Conservation (phyloP, 2,113 vertebrate species). For the Semnopithecus entellus region DNA sequence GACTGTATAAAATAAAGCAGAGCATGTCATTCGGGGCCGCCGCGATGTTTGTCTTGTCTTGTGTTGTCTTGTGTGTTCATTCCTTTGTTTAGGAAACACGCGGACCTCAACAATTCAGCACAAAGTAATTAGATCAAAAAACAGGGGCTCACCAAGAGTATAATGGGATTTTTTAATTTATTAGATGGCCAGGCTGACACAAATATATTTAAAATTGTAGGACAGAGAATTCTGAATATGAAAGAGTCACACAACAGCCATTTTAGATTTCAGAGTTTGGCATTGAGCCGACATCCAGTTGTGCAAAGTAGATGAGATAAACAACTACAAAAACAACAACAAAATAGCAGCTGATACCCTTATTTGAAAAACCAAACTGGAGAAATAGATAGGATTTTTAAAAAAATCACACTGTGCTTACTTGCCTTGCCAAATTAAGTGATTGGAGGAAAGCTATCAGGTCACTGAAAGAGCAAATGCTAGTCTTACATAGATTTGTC, state of each 20-base stretch:
- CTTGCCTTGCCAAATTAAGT: background rate
- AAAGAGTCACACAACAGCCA: background rate
- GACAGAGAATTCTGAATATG: background rate
- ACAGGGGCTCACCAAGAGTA: background rate
- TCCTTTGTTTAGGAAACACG: too few species aligned
- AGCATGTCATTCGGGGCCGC: too few species aligned
- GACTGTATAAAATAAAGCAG: too few species aligned
- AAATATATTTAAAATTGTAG: constrained; percentile 1
- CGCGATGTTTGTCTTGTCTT: too few species aligned
- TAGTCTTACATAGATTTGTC: background rate
- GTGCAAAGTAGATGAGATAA: background rate
- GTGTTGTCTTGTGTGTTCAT: too few species aligned
- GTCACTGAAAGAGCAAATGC: background rate
- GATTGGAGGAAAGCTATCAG: background rate
- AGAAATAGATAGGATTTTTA: background rate
- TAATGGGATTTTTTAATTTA: background rate
- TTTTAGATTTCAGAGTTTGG: constrained; percentile 21
- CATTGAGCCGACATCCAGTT: background rate
- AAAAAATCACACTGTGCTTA: background rate
- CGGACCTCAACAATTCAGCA: background rate
- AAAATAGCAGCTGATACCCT: background rate
- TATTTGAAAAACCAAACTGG: constrained; percentile 11
- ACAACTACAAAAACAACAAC: background rate
- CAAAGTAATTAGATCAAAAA: background rate
- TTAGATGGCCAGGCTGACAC: background rate